Conservation (phyloP, 2,113 vertebrate species). For the Felis chaus region DNA sequence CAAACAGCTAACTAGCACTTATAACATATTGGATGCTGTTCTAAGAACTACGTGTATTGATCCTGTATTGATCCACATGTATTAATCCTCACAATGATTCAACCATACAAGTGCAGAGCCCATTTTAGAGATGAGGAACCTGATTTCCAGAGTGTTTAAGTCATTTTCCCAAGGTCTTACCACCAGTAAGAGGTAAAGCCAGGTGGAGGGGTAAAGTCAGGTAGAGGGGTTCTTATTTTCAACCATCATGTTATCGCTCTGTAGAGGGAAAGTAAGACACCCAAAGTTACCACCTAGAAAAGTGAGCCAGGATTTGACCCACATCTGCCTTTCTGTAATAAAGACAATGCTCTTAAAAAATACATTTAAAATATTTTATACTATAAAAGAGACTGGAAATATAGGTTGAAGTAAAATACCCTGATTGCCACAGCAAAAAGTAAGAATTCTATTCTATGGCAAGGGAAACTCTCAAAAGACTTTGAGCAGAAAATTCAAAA, state of each 20-base stretch:
- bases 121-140: not conserved
- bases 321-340: not conserved
- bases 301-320: not conserved
- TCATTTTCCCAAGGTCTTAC: not conserved
- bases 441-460: not conserved
- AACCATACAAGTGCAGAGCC: not conserved
- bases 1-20: not conserved
- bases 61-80: not conserved
- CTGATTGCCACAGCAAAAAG: not conserved
- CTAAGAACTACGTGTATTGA: not conserved
- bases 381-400: not conserved
- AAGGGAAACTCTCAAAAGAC: not conserved
- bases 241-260: not conserved
- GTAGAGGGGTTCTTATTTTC: not conserved
- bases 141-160: not conserved
- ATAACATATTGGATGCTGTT: not conserved
- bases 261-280: not conserved
- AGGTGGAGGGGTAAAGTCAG: not conserved
- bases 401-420: not conserved
- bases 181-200: not conserved
- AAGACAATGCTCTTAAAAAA: not conserved
- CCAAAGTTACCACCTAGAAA: not conserved
- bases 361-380: constrained; percentile 5
- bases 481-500: not conserved
- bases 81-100: not conserved